Base-by-base conservation (phyloP, 2,888 invertebrate genomes). In the Pammene aurita region DNA sequence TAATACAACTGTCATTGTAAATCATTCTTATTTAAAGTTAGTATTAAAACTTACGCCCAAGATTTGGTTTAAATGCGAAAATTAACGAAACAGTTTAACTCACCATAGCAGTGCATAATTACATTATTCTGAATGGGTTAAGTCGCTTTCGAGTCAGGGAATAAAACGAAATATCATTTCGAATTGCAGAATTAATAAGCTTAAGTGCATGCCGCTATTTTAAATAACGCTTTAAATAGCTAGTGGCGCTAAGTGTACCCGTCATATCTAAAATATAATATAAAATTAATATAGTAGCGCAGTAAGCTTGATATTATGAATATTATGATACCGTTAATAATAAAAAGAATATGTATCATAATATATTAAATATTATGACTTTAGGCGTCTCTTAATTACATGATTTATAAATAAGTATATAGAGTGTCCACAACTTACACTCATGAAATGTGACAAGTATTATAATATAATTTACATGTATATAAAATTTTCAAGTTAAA, bases 201-300 rank as follows among this genome's bases (percentile, higher is more conserved):
- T 42, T 44, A 58, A 68, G 68, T 64, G 63, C 68, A 64, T 68
- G 14, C 57, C 52, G 48, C 67, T 48, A 64, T 68, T 64, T 68
- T 64, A 63, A 58, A 68, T 68, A 64, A 57, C 52, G 63, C 57
- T 68, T 68, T 64, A 68, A 68, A 67, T 67, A 50, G 62, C 50
- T 34, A 63, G 50, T 18, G 44, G 13, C 62, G 50, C 7, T 38
- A 14, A 41, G 16, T 2, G n/a, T 41, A 10, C 13, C 63, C n/a
- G 11, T 63, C 44, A n/a, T n/a, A n/a, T n/a, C n/a, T n/a, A n/a
- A n/a, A n/a, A 68, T 57, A 62, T 56, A 50, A 26, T 26, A 26
- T 26, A 26, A 26, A 26, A 26, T 26, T 26, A 26, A 26, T 26
- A 26, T 26, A 26, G 4, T 4, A 1, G 2, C 26, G 26, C 26